Evolutionary conservation across 2,113 vertebrate genomes (phyloP).

Genomic region (Sander vitreus): DNA sequence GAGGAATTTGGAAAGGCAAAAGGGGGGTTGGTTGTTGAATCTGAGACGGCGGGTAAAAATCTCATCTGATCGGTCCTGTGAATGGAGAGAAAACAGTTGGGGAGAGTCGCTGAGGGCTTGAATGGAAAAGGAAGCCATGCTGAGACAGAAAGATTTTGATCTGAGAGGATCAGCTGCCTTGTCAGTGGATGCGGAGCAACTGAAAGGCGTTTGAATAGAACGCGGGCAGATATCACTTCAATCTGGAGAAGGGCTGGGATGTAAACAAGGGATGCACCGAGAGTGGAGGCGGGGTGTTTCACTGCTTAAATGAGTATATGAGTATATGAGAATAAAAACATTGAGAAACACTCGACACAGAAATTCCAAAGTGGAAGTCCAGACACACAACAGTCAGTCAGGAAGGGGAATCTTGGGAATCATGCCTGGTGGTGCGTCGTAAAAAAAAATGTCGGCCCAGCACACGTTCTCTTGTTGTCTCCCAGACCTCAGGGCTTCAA

Average conservation of each 20-base stretch:
- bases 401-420: slow-evolving; percentile 65
- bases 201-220: slow-evolving; percentile 52
- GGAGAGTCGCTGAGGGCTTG: slow-evolving; percentile 49
- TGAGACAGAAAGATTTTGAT: slow-evolving; percentile 56
- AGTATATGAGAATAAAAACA: slow-evolving; percentile 73
- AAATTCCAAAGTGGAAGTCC: slow-evolving; percentile 78
- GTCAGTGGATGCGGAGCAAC: slow-evolving; percentile 30
- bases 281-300: slow-evolving; percentile 63
- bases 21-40: slow-evolving; percentile 56
- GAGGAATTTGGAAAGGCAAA: slow-evolving; percentile 66
- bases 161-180: slow-evolving; percentile 45
- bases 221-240: slow-evolving; percentile 40
- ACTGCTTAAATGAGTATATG: slow-evolving; percentile 66
- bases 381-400: slow-evolving; percentile 64
- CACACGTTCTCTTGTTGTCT: slow-evolving; percentile 55
- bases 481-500: slow-evolving; percentile 53
- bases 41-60: slow-evolving; percentile 52
- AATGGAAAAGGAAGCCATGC: slow-evolving; percentile 56
- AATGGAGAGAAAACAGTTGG: slow-evolving; percentile 62
- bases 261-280: slow-evolving; percentile 70
- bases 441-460: slow-evolving; percentile 52
- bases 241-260: slow-evolving; percentile 55
- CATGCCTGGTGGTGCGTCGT: slow-evolving; percentile 60
- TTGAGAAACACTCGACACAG: slow-evolving; percentile 65
- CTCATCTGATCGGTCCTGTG: slow-evolving; percentile 56